Evolutionary conservation across 1,140 invertebrate genomes (phyloP), one percentile per base, ranked within the genome.

Genomic region (Drosophila tsacasi): DNA sequence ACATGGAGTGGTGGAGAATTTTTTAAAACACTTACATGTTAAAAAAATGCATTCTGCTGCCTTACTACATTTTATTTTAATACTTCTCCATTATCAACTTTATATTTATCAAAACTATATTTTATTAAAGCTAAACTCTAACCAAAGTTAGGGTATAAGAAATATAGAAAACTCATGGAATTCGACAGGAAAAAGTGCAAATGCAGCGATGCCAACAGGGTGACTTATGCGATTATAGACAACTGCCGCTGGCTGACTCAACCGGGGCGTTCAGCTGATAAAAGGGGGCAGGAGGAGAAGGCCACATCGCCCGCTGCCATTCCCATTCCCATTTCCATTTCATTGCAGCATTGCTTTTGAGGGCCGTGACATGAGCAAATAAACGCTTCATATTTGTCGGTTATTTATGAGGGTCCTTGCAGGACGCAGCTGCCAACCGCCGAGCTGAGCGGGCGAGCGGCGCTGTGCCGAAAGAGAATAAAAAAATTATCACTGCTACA

Each of bases 211-310:
- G 85, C 81, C 85, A 89, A 83, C 85, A 87, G 91, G 91, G 91
- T 92, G 91, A 92, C 91, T 92, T 92, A 92, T 85, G 86, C 86
- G 91, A 92, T 92, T 92, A 92, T 82, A 91, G 85, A 82, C 91
- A 92, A 90, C 85, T 90, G 85, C 64, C 82, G 67, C 74, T 72
- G 63, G 67, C 78, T 72, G 63, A 67, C 49, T 55, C 64, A 42
- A 37, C 32, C 21, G 73, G 58, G 58, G 55, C 66, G 66, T 67
- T 49, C 39, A 13, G 49, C 47, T 30, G 44, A 17, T 19, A 32
- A 47, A 44, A 35, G 6, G 35, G 39, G 52, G 30, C 30, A 47
- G 42, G 21, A 17, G 49, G 67, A 15, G 49, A 55, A 15, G 67
- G 68, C 19, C 23, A 35, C 23, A 23, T 32, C 35, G 79, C 64